A percentile compares a stretch with the other conserved stretches of the same genome.
phyloP scores from a whole-genome alignment of 1,140 invertebrate species.

The Homalodisca vitripennis region DNA sequence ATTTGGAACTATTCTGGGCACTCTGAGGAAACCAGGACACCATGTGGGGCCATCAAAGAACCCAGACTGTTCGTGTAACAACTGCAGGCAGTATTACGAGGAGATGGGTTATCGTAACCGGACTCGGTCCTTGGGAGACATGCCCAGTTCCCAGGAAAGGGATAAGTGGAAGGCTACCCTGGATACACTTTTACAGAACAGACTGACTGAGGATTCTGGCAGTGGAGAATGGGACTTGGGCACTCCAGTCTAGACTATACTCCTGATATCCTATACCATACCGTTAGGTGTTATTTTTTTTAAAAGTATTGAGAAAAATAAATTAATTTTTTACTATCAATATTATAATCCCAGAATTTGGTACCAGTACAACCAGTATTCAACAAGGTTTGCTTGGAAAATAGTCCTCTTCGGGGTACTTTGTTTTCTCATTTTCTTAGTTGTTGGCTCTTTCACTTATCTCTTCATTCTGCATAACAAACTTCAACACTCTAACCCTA shows the following conservation, averaged over 20 bases:
- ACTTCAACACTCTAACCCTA: no score
- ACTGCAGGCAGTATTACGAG: constrained; percentile 61
- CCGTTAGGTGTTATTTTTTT: no score
- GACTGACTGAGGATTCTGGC: constrained; percentile 12
- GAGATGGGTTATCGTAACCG: constrained; percentile 49
- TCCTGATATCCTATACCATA: no score
- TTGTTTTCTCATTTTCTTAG: no score
- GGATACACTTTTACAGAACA: constrained; percentile 2
- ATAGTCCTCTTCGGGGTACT: no score
- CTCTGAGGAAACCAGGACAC: constrained; percentile 65
- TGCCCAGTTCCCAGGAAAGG: constrained; percentile 40
- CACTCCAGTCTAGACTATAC: constrained; percentile 4
- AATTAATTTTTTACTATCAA: no score
- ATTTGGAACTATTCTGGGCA: constrained; percentile 61
- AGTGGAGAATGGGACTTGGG: constrained; percentile 24
- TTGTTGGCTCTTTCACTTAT: no score
- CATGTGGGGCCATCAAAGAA: constrained; percentile 75
- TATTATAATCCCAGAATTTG: no score
- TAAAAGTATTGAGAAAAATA: no score
- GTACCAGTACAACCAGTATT: no score
- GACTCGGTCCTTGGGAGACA: constrained; percentile 58
- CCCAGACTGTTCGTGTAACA: constrained; percentile 68
- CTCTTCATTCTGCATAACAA: no score
- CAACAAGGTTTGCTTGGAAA: no score
- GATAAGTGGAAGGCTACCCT: constrained; percentile 29